Percentiles rank a stretch among this genome's conserved stretches.
phyloP scores from a whole-genome alignment of 2,888 invertebrate genomes.

The Aradus depressus region DNA sequence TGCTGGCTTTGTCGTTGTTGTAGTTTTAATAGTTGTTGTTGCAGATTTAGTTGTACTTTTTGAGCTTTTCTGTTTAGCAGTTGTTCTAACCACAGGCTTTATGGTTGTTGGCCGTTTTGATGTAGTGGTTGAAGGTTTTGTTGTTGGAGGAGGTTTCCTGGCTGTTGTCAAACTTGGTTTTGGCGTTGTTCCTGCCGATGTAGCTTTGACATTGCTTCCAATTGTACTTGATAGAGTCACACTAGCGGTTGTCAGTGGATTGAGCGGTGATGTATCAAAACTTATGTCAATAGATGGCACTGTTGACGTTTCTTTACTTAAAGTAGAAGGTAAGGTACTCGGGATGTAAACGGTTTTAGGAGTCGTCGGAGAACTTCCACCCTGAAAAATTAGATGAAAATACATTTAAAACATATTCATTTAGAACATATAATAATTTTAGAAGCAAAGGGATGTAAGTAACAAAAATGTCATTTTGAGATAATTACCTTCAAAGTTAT shows the following conservation, averaged over 20 bases:
- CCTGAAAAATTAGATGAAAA: too few relatives aligned
- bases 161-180: constrained; percentile 14
- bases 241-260: constrained; percentile 15
- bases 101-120: constrained; percentile 39
- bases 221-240: too few relatives aligned
- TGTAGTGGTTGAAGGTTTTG: constrained; percentile 13
- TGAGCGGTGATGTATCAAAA: background rate
- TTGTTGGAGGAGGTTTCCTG: constrained; percentile 13
- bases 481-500: too few relatives aligned
- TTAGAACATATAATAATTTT: too few relatives aligned
- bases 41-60: constrained; percentile 36
- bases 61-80: constrained; percentile 32
- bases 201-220: constrained; percentile 6
- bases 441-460: too few relatives aligned
- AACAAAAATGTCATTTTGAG: too few relatives aligned
- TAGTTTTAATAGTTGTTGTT: constrained; percentile 37
- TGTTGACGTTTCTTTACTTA: too few relatives aligned
- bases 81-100: constrained; percentile 38
- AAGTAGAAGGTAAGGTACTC: too few relatives aligned
- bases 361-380: too few relatives aligned
- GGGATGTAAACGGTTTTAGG: too few relatives aligned
- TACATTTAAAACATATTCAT: too few relatives aligned
- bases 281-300: background rate
- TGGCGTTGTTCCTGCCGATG: constrained; percentile 14
- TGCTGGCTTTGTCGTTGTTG: constrained; percentile 38